Conservation (phyloP, 2,888 invertebrate species). For the Augochlorella aurata region DNA sequence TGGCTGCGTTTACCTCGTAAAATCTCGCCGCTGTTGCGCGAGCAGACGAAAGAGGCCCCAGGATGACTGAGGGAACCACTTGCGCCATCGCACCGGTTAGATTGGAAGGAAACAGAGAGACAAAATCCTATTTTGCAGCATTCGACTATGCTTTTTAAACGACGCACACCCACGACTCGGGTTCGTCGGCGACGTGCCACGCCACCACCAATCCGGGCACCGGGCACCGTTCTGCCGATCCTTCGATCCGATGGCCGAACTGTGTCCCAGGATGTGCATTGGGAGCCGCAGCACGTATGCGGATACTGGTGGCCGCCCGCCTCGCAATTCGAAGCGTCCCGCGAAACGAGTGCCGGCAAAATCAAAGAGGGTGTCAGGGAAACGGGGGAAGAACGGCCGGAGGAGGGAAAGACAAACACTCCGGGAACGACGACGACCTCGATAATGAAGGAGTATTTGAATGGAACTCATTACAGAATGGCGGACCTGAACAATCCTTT, state of each 20-base stretch:
- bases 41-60: background rate
- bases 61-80: background rate
- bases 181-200: background rate
- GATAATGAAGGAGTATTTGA: conserved; percentile 24
- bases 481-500: conserved; percentile 9
- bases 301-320: conserved; percentile 2
- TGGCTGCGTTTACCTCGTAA: conserved; percentile 48
- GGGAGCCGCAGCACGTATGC: conserved; percentile 50
- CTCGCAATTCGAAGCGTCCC: conserved; percentile 37
- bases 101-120: conserved; percentile 29
- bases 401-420: conserved; percentile 18
- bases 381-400: conserved; percentile 3
- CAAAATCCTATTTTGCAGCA: conserved; percentile 27
- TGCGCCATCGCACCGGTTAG: background rate
- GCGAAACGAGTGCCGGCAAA: conserved; percentile 39
- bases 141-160: conserved; percentile 47
- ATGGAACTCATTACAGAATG: conserved; percentile 22
- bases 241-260: conserved; percentile 51
- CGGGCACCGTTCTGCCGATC: background rate
- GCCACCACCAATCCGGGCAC: no score
- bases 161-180: background rate
- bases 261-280: conserved; percentile 39
- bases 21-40: conserved; percentile 36
- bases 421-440: background rate
- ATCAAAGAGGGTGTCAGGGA: conserved; percentile 28